Evolutionary conservation across 2,113 vertebrate species (phyloP), one percentile per base, ranked within the genome.

Genomic region (Chunga burmeisteri): DNA sequence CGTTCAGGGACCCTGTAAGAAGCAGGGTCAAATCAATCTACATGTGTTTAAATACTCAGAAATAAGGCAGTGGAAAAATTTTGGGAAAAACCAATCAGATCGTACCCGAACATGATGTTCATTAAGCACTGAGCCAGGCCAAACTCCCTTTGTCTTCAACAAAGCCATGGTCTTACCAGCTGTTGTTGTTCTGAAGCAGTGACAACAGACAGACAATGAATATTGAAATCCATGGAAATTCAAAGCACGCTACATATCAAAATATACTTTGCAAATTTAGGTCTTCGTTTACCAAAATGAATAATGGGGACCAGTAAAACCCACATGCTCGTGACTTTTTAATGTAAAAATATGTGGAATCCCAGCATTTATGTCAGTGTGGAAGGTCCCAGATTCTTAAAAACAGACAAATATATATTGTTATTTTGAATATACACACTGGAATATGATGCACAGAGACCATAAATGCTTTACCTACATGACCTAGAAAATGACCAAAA

Each of bases 31-130:
- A 95, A 91, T 95, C 86, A 94, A 81, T 91, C 84, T 93, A 52
- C 23, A 13, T 55, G 70, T 84, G 70, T 87, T 93, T 89, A 92
- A 94, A 95, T 94, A 96, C 91, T 84, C 74, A 95, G 93, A 97
- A 97, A 79, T 63, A 96, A 95, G 67, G 16, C 49, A 84, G 38
- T 49, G 17, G 84, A 61, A 92, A 77, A 66, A 46, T 91, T 81
- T 94, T 18, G 44, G 46, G 85, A 91, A 95, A 95, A 93, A 44
- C 1, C 47, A 65, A 87, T 85, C 14, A 25, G 58, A 53, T 91
- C 70, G 91, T 91, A 93, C 49, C 36, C 82, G 80, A 95, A 93
- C 53, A 47, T 42, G 18, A 49, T 78, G 47, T 94, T 84, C 74
- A 22, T 72, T 79, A 84, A 66, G 16, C 13, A 58, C 19, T 29